A percentile compares a stretch with the other conserved stretches of the same genome.
Conservation (phyloP, 2,888 invertebrate species). For the Metacarcinus magister region DNA sequence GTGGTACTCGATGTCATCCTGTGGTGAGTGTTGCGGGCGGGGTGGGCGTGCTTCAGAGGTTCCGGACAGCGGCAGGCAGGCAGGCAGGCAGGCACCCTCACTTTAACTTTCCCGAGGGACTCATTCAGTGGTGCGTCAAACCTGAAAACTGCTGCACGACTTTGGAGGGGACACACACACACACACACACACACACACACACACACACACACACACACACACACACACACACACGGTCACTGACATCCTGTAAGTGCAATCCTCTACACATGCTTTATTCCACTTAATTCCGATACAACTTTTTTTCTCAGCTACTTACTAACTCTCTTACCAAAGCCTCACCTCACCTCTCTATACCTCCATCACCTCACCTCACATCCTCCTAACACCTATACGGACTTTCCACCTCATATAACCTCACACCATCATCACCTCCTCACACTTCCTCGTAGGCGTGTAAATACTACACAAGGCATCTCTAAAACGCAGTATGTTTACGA, state of each 20-base stretch:
- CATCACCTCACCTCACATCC: background rate
- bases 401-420: background rate
- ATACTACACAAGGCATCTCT: too few relatives aligned
- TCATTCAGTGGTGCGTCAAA: slow-evolving; percentile 22
- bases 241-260: slow-evolving; percentile 26
- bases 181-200: too few relatives aligned
- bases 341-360: too few relatives aligned
- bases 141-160: slow-evolving; percentile 37
- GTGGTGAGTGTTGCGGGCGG: background rate
- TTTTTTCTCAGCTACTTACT: background rate
- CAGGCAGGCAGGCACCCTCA: slow-evolving; percentile 14
- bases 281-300: background rate
- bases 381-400: background rate
- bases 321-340: background rate
- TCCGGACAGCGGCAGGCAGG: background rate
- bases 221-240: background rate
- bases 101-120: slow-evolving; percentile 44
- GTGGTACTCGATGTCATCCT: background rate
- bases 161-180: background rate
- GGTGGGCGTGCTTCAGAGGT: background rate
- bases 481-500: too few relatives aligned
- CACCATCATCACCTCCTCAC: too few relatives aligned
- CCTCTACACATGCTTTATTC: background rate
- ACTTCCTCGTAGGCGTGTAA: too few relatives aligned
- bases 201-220: background rate